These are phyloP conservation scores for Drosophila lacertosa DNA, from an alignment of 1,140 invertebrate genomes.

Conservation along the genomic window DNA sequence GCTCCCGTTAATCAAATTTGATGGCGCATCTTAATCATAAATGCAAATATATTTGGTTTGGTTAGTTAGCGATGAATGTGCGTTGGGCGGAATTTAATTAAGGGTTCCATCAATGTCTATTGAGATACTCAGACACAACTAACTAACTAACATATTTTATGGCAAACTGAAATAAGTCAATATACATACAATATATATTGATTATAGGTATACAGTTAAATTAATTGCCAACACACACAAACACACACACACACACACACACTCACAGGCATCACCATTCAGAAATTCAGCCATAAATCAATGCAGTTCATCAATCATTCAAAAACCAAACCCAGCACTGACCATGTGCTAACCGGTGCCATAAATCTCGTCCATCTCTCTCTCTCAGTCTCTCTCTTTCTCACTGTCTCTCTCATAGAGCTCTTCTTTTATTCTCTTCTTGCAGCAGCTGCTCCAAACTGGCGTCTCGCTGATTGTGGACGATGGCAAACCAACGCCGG, in stretches of 20 bases:
- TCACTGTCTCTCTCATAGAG: background rate
- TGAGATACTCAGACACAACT: too few species aligned
- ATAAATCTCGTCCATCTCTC: slow-evolving; percentile 12
- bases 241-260: background rate
- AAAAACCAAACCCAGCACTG: slow-evolving; percentile 19
- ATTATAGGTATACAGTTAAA: background rate
- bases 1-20: slow-evolving; percentile 4
- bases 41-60: background rate
- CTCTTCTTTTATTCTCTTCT: slow-evolving; percentile 3
- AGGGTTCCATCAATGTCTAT: too few species aligned
- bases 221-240: background rate
- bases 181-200: too few species aligned
- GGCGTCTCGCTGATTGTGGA: slow-evolving; percentile 77
- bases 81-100: too few species aligned
- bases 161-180: too few species aligned
- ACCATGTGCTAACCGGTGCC: slow-evolving; percentile 15
- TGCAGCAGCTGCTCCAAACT: slow-evolving; percentile 73
- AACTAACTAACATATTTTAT: too few species aligned
- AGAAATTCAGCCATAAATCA: slow-evolving; percentile 58
- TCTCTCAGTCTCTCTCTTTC: background rate
- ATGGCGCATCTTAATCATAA: background rate
- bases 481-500: slow-evolving; percentile 58
- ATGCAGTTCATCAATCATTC: background rate
- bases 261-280: slow-evolving; percentile 13
- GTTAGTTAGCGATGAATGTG: background rate